These are phyloP conservation scores for Perca fluviatilis DNA, from an alignment of 2,113 vertebrate species.

Conservation along the genomic window DNA sequence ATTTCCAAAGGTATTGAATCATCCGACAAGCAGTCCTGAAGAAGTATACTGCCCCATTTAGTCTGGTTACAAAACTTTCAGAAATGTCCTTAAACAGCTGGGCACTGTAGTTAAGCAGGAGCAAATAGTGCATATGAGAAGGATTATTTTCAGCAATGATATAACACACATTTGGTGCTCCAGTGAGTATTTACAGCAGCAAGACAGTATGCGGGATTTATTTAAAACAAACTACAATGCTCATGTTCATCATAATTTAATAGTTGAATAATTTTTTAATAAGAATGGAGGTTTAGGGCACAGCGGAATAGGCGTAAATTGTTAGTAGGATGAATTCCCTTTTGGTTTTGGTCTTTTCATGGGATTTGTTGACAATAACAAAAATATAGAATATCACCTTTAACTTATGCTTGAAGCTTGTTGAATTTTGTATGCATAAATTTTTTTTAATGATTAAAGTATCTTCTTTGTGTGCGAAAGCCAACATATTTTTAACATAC, in stretches of 20 bases:
- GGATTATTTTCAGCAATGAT: slow-evolving; percentile 47
- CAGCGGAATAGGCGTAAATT: slow-evolving; percentile 7
- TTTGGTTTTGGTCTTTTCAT: slow-evolving; percentile 12
- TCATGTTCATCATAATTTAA: not conserved
- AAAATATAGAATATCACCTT: not conserved
- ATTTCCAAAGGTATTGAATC: not conserved
- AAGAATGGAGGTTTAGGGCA: not conserved
- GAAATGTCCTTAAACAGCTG: slow-evolving; percentile 9
- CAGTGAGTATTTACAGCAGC: slow-evolving; percentile 22
- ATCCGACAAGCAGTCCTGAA: not conserved
- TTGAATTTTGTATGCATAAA: slow-evolving; percentile 1
- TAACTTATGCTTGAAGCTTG: not conserved
- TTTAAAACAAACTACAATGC: slow-evolving; percentile 3
- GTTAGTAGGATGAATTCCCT: not conserved
- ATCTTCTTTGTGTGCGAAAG: slow-evolving; percentile 1
- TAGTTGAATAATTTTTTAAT: slow-evolving; percentile 13
- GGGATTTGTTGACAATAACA: slow-evolving; percentile 28
- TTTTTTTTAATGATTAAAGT: slow-evolving; percentile 22
- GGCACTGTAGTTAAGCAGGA: slow-evolving; percentile 8
- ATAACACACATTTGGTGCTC: slow-evolving; percentile 29
- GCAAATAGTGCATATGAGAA: slow-evolving; percentile 10
- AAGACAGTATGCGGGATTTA: not conserved
- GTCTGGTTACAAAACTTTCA: not conserved
- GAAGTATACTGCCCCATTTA: not conserved
- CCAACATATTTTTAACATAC: slow-evolving; percentile 13